phyloP scores from a whole-genome alignment of 2,113 vertebrate genomes.

The Actenoides hombroni region DNA sequence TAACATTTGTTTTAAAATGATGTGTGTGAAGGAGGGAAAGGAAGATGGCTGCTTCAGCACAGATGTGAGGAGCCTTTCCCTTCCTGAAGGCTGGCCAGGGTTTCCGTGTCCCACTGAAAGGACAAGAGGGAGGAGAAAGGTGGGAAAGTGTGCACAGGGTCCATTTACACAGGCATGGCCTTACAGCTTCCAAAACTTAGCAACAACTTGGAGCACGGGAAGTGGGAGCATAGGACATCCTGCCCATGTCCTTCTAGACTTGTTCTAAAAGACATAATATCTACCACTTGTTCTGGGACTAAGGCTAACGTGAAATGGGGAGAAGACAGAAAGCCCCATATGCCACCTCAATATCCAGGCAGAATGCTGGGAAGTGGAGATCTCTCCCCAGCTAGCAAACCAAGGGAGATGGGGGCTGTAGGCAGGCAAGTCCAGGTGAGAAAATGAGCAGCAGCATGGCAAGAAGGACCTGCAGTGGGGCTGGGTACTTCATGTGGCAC shows the following conservation, averaged over 20 bases:
- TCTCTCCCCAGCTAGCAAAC: neutral
- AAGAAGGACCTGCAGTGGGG: neutral
- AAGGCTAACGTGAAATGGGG: neutral
- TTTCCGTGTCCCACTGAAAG: neutral
- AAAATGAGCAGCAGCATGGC: neutral
- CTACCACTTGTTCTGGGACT: neutral
- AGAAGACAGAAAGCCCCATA: neutral
- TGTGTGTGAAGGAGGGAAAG: neutral
- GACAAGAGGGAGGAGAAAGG: neutral
- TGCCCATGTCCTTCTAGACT: neutral
- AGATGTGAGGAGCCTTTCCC: neutral
- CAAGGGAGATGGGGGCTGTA: neutral
- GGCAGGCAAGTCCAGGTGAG: neutral
- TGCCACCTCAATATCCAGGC: neutral
- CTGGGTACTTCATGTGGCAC: neutral
- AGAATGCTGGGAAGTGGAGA: neutral
- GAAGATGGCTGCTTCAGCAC: neutral
- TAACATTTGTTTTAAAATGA: conserved; percentile 11
- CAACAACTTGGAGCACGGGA: neutral
- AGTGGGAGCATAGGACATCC: neutral
- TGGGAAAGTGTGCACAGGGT: neutral
- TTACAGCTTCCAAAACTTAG: neutral
- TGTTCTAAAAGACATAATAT: neutral
- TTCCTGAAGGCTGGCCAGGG: neutral
- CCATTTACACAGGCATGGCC: neutral